Evolutionary conservation across 2,797 vertebrate genomes (phyloP).

Genomic region (Gastrophryne carolinensis): DNA sequence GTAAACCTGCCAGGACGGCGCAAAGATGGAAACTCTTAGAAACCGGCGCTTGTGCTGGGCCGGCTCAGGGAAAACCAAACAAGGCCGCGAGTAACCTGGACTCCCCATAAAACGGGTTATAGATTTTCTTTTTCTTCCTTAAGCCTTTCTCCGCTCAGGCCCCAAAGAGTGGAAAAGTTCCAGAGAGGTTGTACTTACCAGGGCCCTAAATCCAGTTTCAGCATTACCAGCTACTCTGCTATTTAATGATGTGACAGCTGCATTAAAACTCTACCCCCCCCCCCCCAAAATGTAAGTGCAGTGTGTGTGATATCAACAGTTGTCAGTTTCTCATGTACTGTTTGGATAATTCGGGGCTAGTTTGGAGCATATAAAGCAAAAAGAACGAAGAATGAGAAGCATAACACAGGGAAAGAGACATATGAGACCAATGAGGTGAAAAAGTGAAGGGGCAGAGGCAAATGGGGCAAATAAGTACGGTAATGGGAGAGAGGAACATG

Average conservation of each 20-base stretch:
- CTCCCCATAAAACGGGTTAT: neutral
- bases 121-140: neutral
- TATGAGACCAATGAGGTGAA: too few relatives aligned
- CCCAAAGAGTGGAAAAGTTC: constrained; percentile 4
- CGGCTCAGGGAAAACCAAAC: neutral
- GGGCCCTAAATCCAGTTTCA: constrained; percentile 12
- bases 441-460: too few relatives aligned
- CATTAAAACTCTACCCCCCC: neutral
- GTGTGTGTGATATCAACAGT: neutral
- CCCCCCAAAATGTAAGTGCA: constrained; percentile 15
- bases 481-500: too few relatives aligned
- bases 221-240: constrained; percentile 41
- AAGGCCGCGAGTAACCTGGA: neutral
- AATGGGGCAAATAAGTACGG: too few relatives aligned
- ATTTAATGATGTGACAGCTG: constrained; percentile 51
- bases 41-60: neutral
- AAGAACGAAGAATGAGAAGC: too few relatives aligned
- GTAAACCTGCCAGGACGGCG: neutral
- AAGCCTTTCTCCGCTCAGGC: neutral
- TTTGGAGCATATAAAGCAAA: too few relatives aligned
- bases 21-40: constrained; percentile 26
- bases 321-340: neutral
- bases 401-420: too few relatives aligned
- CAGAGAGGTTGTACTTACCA: neutral
- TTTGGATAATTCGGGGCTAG: neutral